Evolutionary conservation across 2,888 invertebrate species (phyloP).

Genomic region (Digitonthophagus gazella): DNA sequence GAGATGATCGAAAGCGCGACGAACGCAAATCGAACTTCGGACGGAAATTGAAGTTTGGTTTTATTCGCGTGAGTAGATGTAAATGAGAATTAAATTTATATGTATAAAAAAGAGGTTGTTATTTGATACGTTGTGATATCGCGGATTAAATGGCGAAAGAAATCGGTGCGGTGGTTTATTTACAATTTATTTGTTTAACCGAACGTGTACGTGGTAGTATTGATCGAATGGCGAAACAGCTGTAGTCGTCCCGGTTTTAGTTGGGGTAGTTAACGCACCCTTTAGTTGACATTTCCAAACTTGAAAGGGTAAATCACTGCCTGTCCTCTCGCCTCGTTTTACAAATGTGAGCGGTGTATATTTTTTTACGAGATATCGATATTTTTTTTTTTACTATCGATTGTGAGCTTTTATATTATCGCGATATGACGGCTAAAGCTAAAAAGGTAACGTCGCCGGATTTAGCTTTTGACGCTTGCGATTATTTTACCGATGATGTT

Average conservation of each 20-base stretch:
- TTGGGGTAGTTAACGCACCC: not conserved
- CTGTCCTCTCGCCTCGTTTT: not conserved
- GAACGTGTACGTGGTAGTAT: no score
- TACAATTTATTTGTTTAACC: not conserved
- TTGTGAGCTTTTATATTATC: not conserved
- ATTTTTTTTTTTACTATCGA: no score
- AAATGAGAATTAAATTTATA: no score
- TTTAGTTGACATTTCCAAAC: not conserved
- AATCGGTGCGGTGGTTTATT: not conserved
- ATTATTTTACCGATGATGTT: conserved; percentile 70
- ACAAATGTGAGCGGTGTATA: not conserved
- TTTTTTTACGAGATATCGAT: no score
- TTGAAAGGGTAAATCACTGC: not conserved
- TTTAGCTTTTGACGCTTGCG: conserved; percentile 66
- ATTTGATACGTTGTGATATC: no score
- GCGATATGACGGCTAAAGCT: conserved; percentile 12
- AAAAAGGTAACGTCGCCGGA: conserved; percentile 50
- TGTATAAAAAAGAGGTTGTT: no score
- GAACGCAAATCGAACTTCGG: no score
- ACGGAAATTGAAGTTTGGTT: no score
- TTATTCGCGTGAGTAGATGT: no score
- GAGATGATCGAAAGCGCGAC: no score
- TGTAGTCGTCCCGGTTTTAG: not conserved
- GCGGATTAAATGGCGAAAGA: no score
- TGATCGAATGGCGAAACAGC: not conserved